A percentile compares a stretch with the other conserved stretches of the same genome.
Evolutionary conservation across 2,888 invertebrate genomes (phyloP).

Genomic region (Barypeithes pellucidus): DNA sequence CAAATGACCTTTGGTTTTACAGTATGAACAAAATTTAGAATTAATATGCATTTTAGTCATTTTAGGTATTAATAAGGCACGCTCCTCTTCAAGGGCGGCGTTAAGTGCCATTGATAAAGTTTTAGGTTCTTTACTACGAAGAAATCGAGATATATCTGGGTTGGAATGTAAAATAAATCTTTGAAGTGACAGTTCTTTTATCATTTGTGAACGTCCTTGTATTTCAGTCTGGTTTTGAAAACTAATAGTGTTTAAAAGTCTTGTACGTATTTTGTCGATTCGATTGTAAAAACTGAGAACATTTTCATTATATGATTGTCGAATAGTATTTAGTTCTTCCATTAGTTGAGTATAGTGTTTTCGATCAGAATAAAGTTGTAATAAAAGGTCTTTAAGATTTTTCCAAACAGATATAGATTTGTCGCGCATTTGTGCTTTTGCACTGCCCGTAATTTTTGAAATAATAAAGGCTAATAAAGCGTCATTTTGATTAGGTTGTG

Average conservation of each 20-base stretch:
- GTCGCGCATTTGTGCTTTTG: constrained; percentile 25
- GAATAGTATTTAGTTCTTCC: constrained; percentile 34
- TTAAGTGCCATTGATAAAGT: constrained; percentile 31
- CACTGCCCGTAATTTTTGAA: constrained; percentile 7
- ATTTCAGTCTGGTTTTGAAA: constrained; percentile 6
- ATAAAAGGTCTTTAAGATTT: constrained; percentile 23
- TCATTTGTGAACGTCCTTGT: constrained; percentile 15
- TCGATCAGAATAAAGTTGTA: constrained; percentile 21
- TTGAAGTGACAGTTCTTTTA: constrained; percentile 37
- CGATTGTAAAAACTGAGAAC: constrained; percentile 26
- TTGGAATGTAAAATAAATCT: constrained; percentile 39
- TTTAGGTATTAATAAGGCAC: constrained; percentile 7
- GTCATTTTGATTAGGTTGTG: constrained; percentile 10
- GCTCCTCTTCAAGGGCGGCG: no score
- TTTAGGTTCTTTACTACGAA: no score
- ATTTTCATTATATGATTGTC: constrained; percentile 23
- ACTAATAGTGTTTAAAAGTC: constrained; percentile 18
- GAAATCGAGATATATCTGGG: no score
- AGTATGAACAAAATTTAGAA: constrained; percentile 25
- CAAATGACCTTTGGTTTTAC: constrained; percentile 34
- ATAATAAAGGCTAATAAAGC: constrained; percentile 10
- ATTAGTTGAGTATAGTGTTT: constrained; percentile 38
- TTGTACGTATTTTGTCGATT: constrained; percentile 13
- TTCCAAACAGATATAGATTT: constrained; percentile 13
- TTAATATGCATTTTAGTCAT: background rate